phyloP scores from a whole-genome alignment of 2,113 vertebrate species.

The Falcunculus frontatus region DNA sequence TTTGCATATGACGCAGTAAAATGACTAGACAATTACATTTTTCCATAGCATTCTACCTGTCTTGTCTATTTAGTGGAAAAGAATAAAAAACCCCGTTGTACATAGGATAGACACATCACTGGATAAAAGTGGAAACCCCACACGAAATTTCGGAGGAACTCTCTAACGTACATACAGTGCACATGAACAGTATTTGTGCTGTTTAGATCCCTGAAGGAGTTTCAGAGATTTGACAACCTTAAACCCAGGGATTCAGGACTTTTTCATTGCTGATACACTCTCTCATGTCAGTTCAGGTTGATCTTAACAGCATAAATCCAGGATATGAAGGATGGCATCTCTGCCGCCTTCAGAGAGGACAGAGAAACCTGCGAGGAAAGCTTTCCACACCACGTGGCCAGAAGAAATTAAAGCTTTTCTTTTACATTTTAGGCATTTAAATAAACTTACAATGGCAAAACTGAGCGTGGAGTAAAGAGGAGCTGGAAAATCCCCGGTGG shows the following conservation, averaged over 20 bases:
- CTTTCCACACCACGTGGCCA: neutral
- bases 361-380: neutral
- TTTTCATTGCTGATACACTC: conserved; percentile 24
- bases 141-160: neutral
- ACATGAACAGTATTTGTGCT: neutral
- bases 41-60: neutral
- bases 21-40: neutral
- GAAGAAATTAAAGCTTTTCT: neutral
- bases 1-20: neutral
- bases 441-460: neutral
- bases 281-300: conserved; percentile 16
- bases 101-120: neutral
- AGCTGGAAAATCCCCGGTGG: neutral
- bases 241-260: neutral
- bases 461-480: neutral
- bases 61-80: neutral
- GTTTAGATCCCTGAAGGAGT: conserved; percentile 1
- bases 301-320: neutral
- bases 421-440: neutral
- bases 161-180: fast-evolving
- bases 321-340: neutral
- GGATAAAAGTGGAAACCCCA: neutral
- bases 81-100: neutral
- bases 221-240: conserved; percentile 17
- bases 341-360: neutral